Percentiles rank a stretch among this genome's conserved stretches.
phyloP scores from a whole-genome alignment of 2,797 vertebrate genomes.

The Ispidina picta region DNA sequence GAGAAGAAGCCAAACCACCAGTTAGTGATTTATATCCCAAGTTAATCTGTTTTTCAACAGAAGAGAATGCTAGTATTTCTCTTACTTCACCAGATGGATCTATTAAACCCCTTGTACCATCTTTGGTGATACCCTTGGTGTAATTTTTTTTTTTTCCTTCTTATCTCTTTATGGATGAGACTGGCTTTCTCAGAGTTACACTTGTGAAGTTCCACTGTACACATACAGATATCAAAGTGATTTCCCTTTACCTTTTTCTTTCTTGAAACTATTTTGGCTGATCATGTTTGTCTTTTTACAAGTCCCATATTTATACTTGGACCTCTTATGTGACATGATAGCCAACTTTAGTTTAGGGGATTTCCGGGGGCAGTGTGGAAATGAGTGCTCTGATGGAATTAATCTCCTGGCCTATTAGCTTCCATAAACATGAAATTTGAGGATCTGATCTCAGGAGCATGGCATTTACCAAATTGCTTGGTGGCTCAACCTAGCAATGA shows the following conservation, averaged over 20 bases:
- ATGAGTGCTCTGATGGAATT: neutral
- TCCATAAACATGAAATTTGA: neutral
- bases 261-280: neutral
- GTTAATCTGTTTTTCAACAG: neutral
- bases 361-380: neutral
- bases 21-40: slow-evolving; percentile 14
- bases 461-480: neutral
- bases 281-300: neutral
- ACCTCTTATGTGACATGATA: neutral
- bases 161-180: neutral
- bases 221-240: neutral
- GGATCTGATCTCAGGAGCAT: neutral
- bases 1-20: neutral
- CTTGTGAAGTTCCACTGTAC: neutral
- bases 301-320: neutral
- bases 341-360: neutral
- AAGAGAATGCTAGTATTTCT: neutral
- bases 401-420: neutral
- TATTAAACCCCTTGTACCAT: neutral
- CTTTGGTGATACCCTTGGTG: slow-evolving; percentile 6
- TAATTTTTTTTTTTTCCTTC: neutral
- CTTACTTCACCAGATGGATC: slow-evolving; percentile 8
- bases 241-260: neutral
- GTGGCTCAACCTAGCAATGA: neutral
- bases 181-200: neutral